Evolutionary conservation across 2,888 invertebrate genomes (phyloP), one percentile per base, ranked within the genome.

Genomic region (Oxystoma pomonae): DNA sequence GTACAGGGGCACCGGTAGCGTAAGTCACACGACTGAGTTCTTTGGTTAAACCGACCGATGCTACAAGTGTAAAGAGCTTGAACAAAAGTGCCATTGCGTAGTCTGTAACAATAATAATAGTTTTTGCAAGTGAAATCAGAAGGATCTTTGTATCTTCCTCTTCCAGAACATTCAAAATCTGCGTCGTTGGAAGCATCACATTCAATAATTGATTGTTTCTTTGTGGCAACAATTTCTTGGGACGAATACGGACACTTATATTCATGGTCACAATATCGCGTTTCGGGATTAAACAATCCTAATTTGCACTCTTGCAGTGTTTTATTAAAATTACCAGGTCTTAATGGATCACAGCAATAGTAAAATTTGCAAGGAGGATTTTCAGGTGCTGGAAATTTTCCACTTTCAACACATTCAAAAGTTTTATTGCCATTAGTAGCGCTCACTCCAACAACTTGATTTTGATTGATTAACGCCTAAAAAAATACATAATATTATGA

Each of bases 221-320:
- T n/a, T n/a, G n/a, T n/a, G n/a, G n/a, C n/a, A n/a, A n/a, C 35
- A 35, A 3, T 35, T 35, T 35, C 35, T 35, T 9, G 7, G 7
- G 17, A n/a, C n/a, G n/a, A 17, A 35, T 69, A 69, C 16, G 69
- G 68, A 57, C 72, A 72, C 5, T 55, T 81, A 81, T 62, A 59
- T 18, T 20, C n/a, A 19, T 2, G 18, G 55, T 62, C 62, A 21
- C 62, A 62, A 16, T 35, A 17, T 16, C 49, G 35, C 18, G 35
- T 62, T 17, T 1, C 0, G 1, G 58, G 56, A 18, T 62, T 62
- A 20, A 62, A 62, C 2, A 55, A 49, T 53, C 62, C 62, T n/a
- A 58, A 2, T 1, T 22, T 20, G 21, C 62, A 62, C 16, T 20
- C 17, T 20, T 62, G 58, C 7, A 52, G 16, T 7, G 57, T 52